Base-by-base conservation (phyloP, 2,797 vertebrate genomes). In the Anguilla pacifica region DNA sequence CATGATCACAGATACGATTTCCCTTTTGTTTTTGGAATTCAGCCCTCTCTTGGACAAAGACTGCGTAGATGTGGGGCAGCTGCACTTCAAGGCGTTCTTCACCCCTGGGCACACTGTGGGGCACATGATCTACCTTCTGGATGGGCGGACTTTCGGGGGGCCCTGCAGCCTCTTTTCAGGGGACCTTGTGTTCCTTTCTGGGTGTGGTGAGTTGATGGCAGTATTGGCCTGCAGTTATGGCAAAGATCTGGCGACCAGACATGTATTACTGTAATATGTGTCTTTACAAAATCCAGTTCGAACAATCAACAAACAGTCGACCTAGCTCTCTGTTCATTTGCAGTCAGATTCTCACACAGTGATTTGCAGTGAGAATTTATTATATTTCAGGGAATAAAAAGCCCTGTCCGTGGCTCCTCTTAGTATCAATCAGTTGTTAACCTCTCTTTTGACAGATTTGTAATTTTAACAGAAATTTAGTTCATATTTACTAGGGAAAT, bases 61-160 rank as follows among this genome's bases (percentile, higher is more conserved):
- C 92, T 95, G 94, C 0, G 92, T 99, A 81, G 95, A 93, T 0
- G 94, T 99, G 64, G 98, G 98, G 57, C 93, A 93, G 31, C 92
- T 99, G 93, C 96, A 95, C 93, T 99, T 99, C 89, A 96, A 92
- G 90, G 98, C 97, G 0, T 96, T 98, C 10, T 97, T 97, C 88
- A 99, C 98, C 0, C 98, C 99, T 0, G 98, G 99, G 67, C 99
- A 99, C 94, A 99, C 98, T 0, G 97, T 98, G 91, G 99, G 98
- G 35, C 98, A 99, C 94, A 97, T 97, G 96, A 97, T 98, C 91
- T 99, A 98, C 82, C 95, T 99, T 88, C 95, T 99, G 92, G 98
- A 99, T 0, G 97, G 98, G 53, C 93, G 89, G 31, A 92, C 93
- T 0, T 95, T 97, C 0, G 96, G 96, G 0, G 94, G 95, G 19